Conservation (phyloP, 2,888 invertebrate genomes). For the Cistogaster globosa region DNA sequence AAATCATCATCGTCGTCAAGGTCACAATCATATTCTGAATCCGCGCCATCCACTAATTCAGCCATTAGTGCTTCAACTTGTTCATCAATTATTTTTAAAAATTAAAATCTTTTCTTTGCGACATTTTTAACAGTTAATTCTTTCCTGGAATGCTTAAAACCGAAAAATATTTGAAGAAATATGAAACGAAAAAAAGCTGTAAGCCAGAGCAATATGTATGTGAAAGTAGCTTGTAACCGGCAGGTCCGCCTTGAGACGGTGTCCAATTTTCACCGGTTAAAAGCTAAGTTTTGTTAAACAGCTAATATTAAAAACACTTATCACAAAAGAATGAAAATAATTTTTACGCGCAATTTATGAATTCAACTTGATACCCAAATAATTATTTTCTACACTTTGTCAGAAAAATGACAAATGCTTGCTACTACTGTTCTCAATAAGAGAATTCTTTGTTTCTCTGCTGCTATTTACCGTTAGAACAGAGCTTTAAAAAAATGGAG, state of each 20-base stretch:
- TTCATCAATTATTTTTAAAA: constrained; percentile 22
- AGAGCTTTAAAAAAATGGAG: too few species aligned
- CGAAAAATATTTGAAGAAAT: background rate
- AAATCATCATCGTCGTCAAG: too few species aligned
- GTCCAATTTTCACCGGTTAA: too few species aligned
- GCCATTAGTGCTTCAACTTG: background rate
- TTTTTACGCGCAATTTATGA: background rate
- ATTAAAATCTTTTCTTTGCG: background rate
- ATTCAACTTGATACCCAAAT: background rate
- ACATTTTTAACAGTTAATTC: background rate
- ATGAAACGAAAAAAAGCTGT: background rate
- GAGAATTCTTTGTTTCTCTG: too few species aligned
- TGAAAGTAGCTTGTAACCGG: constrained; percentile 19
- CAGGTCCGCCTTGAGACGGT: constrained; percentile 23
- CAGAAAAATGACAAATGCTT: background rate
- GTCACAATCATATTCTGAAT: too few species aligned
- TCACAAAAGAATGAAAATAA: background rate
- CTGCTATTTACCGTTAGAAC: too few species aligned
- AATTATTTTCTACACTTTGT: background rate
- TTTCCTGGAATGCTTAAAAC: too few species aligned
- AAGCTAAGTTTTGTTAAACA: constrained; percentile 34
- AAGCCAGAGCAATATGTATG: constrained; percentile 5
- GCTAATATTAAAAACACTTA: constrained; percentile 7
- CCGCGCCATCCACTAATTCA: too few species aligned
- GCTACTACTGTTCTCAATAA: background rate